Conservation (phyloP, 2,797 vertebrate genomes). For the Tenualosa thibaudeaui region DNA sequence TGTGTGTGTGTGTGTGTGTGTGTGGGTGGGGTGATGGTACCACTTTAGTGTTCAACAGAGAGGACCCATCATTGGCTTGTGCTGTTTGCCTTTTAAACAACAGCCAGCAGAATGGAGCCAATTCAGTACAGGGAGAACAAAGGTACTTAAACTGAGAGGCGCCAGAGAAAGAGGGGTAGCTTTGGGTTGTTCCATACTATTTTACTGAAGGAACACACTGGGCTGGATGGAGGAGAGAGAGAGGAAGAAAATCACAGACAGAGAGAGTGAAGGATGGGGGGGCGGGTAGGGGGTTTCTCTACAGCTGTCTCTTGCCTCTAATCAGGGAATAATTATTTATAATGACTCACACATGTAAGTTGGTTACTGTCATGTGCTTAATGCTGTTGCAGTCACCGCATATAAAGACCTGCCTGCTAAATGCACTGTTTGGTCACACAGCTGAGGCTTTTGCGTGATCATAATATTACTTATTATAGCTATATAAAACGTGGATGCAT, state of each 20-base stretch:
- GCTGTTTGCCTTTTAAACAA: conserved; percentile 44
- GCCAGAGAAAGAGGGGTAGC: background rate
- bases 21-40: background rate
- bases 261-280: conserved; percentile 8
- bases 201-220: background rate
- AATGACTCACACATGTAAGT: background rate
- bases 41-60: background rate
- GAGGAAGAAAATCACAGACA: background rate
- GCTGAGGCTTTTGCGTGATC: background rate
- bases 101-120: conserved; percentile 43
- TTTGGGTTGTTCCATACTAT: too few relatives aligned
- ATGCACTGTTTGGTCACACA: too few relatives aligned
- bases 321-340: conserved; percentile 44
- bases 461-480: background rate
- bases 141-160: conserved; percentile 23
- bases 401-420: too few relatives aligned
- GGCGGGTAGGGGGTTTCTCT: conserved; percentile 24
- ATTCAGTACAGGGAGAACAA: conserved; percentile 32
- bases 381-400: background rate
- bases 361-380: background rate
- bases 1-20: too few relatives aligned
- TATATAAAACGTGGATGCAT: background rate
- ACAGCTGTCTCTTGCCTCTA: background rate
- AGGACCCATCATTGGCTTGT: background rate
- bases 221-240: background rate